These are phyloP conservation scores for Perognathus longimembris DNA, from an alignment of 2,113 vertebrate genomes.

Conservation along the genomic window DNA sequence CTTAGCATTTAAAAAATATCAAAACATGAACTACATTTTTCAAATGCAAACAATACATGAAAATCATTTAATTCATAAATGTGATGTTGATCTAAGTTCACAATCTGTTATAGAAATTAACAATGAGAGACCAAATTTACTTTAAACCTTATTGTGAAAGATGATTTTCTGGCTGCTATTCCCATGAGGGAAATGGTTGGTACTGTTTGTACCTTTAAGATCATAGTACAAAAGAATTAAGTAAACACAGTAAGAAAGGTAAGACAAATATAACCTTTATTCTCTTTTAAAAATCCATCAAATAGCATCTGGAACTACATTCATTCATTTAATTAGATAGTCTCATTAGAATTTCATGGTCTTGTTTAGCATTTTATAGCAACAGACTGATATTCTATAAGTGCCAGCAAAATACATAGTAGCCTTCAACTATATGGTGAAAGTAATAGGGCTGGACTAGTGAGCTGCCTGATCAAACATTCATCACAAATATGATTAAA, in stretches of 20 bases:
- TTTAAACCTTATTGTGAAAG: slow-evolving; percentile 23
- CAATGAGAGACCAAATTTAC: neutral
- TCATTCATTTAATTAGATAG: slow-evolving; percentile 46
- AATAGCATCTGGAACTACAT: neutral
- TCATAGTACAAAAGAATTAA: slow-evolving; percentile 73
- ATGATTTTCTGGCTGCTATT: slow-evolving; percentile 20
- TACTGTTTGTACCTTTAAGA: slow-evolving; percentile 75
- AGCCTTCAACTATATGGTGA: neutral
- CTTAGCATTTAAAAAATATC: neutral
- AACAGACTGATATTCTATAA: slow-evolving; percentile 43
- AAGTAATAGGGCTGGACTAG: neutral
- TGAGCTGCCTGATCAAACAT: neutral
- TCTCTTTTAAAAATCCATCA: slow-evolving; percentile 57
- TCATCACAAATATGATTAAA: slow-evolving; percentile 61
- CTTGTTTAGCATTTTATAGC: slow-evolving; percentile 45
- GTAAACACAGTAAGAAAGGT: slow-evolving; percentile 55
- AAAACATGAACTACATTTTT: neutral
- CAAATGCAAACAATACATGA: slow-evolving; percentile 42
- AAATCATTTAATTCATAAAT: slow-evolving; percentile 9
- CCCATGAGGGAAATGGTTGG: neutral
- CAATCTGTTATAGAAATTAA: slow-evolving; percentile 47
- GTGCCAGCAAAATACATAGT: slow-evolving; percentile 37
- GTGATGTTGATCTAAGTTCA: neutral
- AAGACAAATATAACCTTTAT: slow-evolving; percentile 81
- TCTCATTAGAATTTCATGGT: slow-evolving; percentile 30